phyloP scores from a whole-genome alignment of 2,113 vertebrate genomes.

The Emydura subglobosa region DNA sequence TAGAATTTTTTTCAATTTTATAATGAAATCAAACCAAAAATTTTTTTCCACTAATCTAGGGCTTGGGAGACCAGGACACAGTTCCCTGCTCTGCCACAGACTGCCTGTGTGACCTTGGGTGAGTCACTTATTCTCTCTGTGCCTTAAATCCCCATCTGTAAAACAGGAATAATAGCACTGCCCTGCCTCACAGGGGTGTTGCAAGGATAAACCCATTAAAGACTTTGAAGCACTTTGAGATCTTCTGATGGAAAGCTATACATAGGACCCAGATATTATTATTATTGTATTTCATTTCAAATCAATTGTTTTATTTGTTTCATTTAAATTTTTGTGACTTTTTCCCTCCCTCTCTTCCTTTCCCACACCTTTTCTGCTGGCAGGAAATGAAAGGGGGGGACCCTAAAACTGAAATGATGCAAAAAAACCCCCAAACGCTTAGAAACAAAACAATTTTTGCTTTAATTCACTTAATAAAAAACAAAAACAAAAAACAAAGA shows the following conservation, averaged over 20 bases:
- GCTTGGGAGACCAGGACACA: not conserved
- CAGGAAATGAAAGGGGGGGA: accelerated
- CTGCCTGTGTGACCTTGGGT: not conserved
- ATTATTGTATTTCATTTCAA: not conserved
- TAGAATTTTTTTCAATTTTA: no score
- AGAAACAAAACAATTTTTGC: not conserved
- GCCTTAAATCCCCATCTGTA: not conserved
- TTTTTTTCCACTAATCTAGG: not conserved
- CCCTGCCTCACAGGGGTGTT: not conserved
- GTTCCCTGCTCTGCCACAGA: not conserved
- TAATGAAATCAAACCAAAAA: no score
- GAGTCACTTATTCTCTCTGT: not conserved
- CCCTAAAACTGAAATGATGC: not conserved
- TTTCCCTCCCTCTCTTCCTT: not conserved
- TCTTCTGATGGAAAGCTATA: not conserved
- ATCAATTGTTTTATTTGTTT: not conserved
- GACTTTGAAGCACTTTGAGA: not conserved
- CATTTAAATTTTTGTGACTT: not conserved
- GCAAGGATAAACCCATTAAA: not conserved
- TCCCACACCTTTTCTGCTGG: not conserved
- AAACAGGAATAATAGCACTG: not conserved
- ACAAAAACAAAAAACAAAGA: not conserved
- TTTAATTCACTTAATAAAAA: not conserved
- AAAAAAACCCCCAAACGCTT: not conserved
- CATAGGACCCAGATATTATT: not conserved